Evolutionary conservation across 2,113 vertebrate species (phyloP).

Genomic region (Glaucomys volans): DNA sequence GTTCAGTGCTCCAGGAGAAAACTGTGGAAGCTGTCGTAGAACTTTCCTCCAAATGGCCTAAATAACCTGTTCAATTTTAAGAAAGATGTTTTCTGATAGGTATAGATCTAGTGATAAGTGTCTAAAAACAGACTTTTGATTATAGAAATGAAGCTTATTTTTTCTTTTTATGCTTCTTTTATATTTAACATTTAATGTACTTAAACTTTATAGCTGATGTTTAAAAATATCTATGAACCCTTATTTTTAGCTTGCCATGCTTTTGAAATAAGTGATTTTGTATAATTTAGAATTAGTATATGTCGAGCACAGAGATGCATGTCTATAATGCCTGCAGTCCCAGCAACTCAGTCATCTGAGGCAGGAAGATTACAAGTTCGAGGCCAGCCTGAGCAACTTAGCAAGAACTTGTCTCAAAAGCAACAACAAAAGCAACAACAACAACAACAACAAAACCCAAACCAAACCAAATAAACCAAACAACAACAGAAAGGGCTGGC

Average conservation of each 20-base stretch:
- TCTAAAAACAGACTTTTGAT: constrained; percentile 39
- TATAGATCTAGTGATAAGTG: not conserved
- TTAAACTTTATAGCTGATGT: not conserved
- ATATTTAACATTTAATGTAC: constrained; percentile 24
- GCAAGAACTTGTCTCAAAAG: too few relatives aligned
- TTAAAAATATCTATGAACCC: not conserved
- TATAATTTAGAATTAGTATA: constrained; percentile 7
- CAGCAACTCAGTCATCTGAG: too few relatives aligned
- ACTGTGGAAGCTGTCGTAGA: not conserved
- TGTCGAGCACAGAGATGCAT: too few relatives aligned
- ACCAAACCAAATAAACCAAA: too few relatives aligned
- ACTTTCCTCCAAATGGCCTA: not conserved
- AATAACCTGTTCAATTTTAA: constrained; percentile 22
- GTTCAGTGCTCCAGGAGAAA: not conserved
- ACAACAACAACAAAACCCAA: too few relatives aligned
- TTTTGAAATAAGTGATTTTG: constrained; percentile 21
- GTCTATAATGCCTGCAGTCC: too few relatives aligned
- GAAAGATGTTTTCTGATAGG: not conserved
- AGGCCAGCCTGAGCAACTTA: too few relatives aligned
- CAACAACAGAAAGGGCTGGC: too few relatives aligned
- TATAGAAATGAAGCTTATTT: constrained; percentile 17
- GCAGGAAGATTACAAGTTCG: too few relatives aligned
- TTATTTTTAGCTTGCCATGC: constrained; percentile 37
- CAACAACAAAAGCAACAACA: too few relatives aligned
- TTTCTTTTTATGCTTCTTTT: constrained; percentile 29